These are phyloP conservation scores for Drosophila seclusa DNA, from an alignment of 2,888 invertebrate species.

Conservation along the genomic window DNA sequence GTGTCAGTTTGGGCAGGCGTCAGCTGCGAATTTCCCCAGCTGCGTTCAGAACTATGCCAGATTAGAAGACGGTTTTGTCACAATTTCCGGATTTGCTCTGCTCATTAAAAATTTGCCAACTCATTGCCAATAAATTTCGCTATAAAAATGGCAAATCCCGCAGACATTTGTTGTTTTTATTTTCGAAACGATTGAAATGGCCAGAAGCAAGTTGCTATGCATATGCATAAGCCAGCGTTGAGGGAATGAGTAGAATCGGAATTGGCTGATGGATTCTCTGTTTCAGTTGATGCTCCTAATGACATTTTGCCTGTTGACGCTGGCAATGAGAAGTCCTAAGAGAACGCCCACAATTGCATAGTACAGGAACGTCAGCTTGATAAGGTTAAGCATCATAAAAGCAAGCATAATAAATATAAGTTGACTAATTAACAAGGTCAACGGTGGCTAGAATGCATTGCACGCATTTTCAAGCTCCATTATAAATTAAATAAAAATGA, in stretches of 20 bases:
- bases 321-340: neutral
- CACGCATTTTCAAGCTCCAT: neutral
- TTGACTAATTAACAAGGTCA: conserved; percentile 16
- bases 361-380: conserved; percentile 19
- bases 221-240: neutral
- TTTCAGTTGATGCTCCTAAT: neutral
- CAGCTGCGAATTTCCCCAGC: conserved; percentile 29
- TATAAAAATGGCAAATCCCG: conserved; percentile 54
- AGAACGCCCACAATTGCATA: conserved; percentile 41
- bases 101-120: conserved; percentile 1
- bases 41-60: conserved; percentile 22
- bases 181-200: conserved; percentile 25
- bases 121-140: conserved; percentile 48
- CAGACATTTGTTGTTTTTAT: conserved; percentile 5
- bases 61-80: neutral
- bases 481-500: neutral
- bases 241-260: neutral
- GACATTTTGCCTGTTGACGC: neutral
- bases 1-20: conserved; percentile 18
- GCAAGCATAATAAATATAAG: neutral
- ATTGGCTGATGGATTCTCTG: neutral
- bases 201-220: conserved; percentile 27
- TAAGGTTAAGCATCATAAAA: neutral
- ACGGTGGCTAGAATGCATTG: neutral
- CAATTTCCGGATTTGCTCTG: conserved; percentile 30